Conservation (phyloP, 2,797 vertebrate genomes). For the Muscicapa comitata region DNA sequence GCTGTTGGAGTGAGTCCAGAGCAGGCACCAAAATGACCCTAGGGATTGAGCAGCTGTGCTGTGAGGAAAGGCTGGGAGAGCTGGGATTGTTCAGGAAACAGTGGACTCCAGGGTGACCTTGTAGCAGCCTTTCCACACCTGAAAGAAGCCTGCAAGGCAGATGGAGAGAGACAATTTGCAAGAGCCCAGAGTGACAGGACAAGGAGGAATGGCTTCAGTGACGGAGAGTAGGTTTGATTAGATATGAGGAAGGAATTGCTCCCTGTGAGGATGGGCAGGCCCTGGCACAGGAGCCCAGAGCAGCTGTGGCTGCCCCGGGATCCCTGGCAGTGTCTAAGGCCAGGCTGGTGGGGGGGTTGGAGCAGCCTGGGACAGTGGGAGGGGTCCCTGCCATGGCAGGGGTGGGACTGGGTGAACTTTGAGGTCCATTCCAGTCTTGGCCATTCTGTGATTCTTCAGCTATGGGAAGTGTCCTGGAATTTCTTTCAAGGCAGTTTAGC, state of each 20-base stretch:
- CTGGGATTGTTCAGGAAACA: background rate
- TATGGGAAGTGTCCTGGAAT: background rate
- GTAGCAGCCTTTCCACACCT: background rate
- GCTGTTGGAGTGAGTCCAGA: background rate
- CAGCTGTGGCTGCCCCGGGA: background rate
- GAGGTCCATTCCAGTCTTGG: background rate
- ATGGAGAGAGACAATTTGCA: background rate
- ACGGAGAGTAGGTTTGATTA: background rate
- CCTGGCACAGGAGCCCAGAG: background rate
- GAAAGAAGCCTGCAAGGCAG: background rate
- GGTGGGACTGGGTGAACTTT: fast-evolving
- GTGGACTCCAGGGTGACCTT: background rate
- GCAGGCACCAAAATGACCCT: too few species aligned
- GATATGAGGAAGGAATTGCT: background rate
- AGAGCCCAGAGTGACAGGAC: background rate
- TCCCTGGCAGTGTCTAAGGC: background rate
- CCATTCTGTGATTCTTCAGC: background rate
- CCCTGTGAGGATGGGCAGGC: fast-evolving
- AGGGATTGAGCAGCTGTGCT: background rate
- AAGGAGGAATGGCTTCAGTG: background rate
- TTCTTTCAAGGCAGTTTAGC: background rate
- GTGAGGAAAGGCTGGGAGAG: background rate
- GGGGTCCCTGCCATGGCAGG: background rate
- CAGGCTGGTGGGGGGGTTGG: background rate
- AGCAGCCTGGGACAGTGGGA: fast-evolving